A percentile compares a stretch with the other conserved stretches of the same genome.
These are phyloP conservation scores for Calonectris borealis DNA, from an alignment of 2,113 vertebrate genomes.

Conservation along the genomic window DNA sequence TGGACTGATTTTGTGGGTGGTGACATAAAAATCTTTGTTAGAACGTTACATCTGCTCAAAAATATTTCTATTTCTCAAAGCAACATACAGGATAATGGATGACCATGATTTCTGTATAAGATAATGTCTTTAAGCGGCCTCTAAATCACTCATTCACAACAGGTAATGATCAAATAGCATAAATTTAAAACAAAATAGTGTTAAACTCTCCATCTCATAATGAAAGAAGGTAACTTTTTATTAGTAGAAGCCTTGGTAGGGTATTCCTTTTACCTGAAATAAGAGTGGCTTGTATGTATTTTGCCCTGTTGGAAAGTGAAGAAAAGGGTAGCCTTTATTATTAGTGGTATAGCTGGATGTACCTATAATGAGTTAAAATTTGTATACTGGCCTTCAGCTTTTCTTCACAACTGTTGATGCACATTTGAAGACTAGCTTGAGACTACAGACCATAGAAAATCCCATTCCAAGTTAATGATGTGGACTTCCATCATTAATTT, in stretches of 20 bases:
- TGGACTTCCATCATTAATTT: constrained; percentile 11
- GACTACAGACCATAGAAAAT: neutral
- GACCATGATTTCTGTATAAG: neutral
- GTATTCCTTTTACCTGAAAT: neutral
- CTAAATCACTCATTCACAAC: too few relatives aligned
- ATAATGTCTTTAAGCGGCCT: too few relatives aligned
- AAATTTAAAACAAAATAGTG: neutral
- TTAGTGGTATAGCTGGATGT: neutral
- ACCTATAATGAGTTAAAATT: neutral
- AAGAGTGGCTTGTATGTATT: accelerated
- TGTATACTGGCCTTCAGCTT: neutral
- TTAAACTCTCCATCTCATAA: neutral
- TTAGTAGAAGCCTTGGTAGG: neutral
- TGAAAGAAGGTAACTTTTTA: neutral
- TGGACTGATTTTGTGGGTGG: neutral
- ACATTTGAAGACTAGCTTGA: neutral
- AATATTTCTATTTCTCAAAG: neutral
- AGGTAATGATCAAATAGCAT: neutral
- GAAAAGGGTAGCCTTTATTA: neutral
- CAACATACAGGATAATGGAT: neutral
- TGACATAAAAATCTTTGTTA: neutral
- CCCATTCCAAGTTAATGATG: neutral
- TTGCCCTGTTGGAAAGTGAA: neutral
- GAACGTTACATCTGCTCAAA: neutral
- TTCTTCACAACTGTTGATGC: neutral